These are phyloP conservation scores for Solea solea DNA, from an alignment of 2,113 vertebrate genomes.

Conservation along the genomic window DNA sequence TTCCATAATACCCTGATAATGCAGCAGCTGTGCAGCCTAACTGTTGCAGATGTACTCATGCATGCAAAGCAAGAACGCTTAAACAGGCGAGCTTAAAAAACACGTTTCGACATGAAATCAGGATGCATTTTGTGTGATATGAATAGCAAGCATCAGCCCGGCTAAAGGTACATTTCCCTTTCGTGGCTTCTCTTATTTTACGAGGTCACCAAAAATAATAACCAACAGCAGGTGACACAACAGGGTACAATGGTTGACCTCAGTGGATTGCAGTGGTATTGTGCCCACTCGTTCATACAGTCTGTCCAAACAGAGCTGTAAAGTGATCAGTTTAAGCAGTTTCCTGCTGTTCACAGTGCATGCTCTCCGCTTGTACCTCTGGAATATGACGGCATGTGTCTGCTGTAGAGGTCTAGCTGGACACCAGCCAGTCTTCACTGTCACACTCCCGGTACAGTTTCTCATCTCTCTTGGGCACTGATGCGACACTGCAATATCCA, in stretches of 20 bases:
- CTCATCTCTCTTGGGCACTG: constrained; percentile 67
- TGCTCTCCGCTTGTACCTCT: constrained; percentile 41
- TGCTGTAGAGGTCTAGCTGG: constrained; percentile 67
- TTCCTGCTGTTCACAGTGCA: constrained; percentile 32
- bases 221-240: constrained; percentile 64
- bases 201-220: constrained; percentile 58
- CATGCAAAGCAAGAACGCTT: constrained; percentile 70
- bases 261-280: constrained; percentile 13
- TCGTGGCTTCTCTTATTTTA: constrained; percentile 37
- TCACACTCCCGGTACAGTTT: constrained; percentile 68
- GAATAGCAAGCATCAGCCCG: constrained; percentile 50
- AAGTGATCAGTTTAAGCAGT: constrained; percentile 37
- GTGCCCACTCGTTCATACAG: constrained; percentile 12
- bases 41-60: constrained; percentile 77
- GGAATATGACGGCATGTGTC: constrained; percentile 62
- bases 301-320: constrained; percentile 24
- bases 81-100: constrained; percentile 58
- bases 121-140: constrained; percentile 58
- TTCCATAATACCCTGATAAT: constrained; percentile 63
- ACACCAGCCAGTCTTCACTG: constrained; percentile 69
- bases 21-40: constrained; percentile 72
- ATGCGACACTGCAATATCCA: constrained; percentile 75
- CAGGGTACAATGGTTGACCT: constrained; percentile 41
- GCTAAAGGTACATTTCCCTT: constrained; percentile 48
- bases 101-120: constrained; percentile 71